Evolutionary conservation across 2,888 invertebrate genomes (phyloP), one percentile per base, ranked within the genome.

Genomic region (Acheta domesticus): DNA sequence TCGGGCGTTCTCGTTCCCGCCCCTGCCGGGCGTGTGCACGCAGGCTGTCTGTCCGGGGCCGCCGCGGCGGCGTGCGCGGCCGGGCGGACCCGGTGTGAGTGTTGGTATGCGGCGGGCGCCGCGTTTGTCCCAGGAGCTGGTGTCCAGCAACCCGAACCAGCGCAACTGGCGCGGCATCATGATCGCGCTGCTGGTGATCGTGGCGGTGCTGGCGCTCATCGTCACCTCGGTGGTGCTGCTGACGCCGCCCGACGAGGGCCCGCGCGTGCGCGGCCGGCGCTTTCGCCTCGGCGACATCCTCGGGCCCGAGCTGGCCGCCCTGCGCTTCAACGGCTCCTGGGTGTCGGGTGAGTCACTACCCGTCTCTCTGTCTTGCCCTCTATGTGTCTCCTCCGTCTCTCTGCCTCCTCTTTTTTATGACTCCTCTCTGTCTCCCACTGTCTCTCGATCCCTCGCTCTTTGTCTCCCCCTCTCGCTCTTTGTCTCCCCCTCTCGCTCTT

Each of bases 121-220:
- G 23, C 62, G 48, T 21, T 75, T 80, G 36, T 78, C 48, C 50
- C 91, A 96, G 96, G 95, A 98, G 93, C 91, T 98, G 91, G 98
- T 98, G 86, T 96, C 96, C 83, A 93, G 94, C 84, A 93, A 94
- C 87, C 93, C 95, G 82, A 96, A 95, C 87, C 96, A 98, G 88
- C 91, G 98, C 84, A 99, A 99, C 89, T 99, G 99, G 98, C 92
- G 96, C 50, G 99, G 99, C 20, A 98, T 99, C 86, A 92, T 96
- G 84, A 98, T 98, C 84, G 98, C 98, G 1, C 89, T 98, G 80
- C 91, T 98, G 85, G 98, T 99, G 84, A 98, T 98, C 86, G 92
- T 96, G 81, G 92, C 95, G 77, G 97, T 98, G 62, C 90, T 97
- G 85, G 96, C 96, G 49, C 91, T 98, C 84, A 98, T 98, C 85